Conservation (phyloP, 1,140 invertebrate genomes). For the Battus philenor region DNA sequence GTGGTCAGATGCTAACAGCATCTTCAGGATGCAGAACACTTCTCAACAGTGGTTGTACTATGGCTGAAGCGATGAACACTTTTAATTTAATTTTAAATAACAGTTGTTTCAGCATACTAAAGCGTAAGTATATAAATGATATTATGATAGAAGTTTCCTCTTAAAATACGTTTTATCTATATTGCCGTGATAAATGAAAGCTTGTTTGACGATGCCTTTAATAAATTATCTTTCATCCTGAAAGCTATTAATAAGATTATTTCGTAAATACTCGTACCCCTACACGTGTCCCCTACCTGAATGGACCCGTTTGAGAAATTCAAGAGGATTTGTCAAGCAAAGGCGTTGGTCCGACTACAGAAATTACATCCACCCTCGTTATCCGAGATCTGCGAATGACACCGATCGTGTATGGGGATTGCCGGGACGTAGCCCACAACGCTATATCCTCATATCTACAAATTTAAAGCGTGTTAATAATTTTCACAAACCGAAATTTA, state of each 20-base stretch:
- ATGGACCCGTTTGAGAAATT: conserved; percentile 33
- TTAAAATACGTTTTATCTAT: no score
- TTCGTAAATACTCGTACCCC: conserved; percentile 28
- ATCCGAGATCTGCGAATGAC: conserved; percentile 28
- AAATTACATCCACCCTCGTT: conserved; percentile 41
- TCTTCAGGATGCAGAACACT: no score
- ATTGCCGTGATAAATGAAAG: no score
- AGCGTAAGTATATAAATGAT: no score
- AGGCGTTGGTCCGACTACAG: conserved; percentile 26
- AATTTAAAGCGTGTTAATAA: background rate
- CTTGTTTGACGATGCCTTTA: no score
- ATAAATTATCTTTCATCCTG: no score
- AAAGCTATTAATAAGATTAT: conserved; percentile 33
- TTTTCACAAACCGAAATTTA: background rate
- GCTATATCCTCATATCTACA: background rate
- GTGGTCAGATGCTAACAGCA: no score
- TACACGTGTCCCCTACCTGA: conserved; percentile 12
- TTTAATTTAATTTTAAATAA: no score
- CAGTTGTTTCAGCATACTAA: no score
- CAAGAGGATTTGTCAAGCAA: conserved; percentile 42
- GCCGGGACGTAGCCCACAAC: conserved; percentile 1
- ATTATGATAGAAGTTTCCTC: no score
- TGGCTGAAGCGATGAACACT: no score
- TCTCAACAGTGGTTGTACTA: no score
- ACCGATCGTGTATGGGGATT: conserved; percentile 15